phyloP scores from a whole-genome alignment of 1,140 invertebrate species.

The Drosophila seguyi region DNA sequence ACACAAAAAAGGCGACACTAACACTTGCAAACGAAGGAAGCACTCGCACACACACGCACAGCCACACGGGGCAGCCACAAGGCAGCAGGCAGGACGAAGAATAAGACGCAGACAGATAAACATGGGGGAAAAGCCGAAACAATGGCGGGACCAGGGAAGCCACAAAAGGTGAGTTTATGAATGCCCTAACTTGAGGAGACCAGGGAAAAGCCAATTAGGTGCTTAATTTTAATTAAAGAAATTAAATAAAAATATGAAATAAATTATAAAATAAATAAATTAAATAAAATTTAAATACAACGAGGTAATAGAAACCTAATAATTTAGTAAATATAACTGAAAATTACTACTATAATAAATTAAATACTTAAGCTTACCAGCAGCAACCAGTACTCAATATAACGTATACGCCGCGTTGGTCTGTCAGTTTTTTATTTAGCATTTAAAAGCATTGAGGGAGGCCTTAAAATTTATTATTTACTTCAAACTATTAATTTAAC shows the following conservation, averaged over 20 bases:
- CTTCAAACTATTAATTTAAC: too few relatives aligned
- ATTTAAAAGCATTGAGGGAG: not conserved
- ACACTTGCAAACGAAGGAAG: constrained; percentile 9
- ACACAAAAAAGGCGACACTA: constrained; percentile 42
- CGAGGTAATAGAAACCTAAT: too few relatives aligned
- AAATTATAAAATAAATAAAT: not conserved
- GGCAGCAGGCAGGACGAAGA: constrained; percentile 15
- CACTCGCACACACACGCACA: not conserved
- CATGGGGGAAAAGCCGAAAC: constrained; percentile 34
- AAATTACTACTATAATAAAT: too few relatives aligned
- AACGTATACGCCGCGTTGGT: not conserved
- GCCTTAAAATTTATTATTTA: too few relatives aligned
- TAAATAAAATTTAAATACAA: not conserved
- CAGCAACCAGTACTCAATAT: not conserved
- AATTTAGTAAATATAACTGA: not conserved
- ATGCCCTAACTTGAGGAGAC: too few relatives aligned
- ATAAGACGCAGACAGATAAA: constrained; percentile 26
- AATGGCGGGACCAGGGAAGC: not conserved
- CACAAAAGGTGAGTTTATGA: not conserved
- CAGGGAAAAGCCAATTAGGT: too few relatives aligned
- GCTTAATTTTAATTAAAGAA: not conserved
- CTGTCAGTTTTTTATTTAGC: not conserved
- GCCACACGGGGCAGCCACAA: not conserved
- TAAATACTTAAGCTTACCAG: not conserved
- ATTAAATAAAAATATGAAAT: too few relatives aligned